phyloP scores from a whole-genome alignment of 2,113 vertebrate species.

The Leptosomus discolor region DNA sequence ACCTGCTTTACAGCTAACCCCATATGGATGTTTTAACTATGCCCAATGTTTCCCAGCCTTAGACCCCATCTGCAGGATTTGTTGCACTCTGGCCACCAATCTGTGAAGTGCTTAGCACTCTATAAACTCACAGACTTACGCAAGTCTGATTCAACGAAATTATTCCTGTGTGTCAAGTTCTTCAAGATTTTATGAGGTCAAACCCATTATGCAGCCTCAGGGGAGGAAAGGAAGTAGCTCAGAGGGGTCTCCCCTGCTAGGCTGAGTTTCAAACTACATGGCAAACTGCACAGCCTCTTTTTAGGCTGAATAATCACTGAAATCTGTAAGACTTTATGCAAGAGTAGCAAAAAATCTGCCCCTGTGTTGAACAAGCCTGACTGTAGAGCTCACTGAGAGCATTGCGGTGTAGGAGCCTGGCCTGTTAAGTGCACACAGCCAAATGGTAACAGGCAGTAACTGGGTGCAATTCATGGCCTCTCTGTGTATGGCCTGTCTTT shows the following conservation, averaged over 20 bases:
- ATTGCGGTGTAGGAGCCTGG: neutral
- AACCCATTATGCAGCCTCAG: neutral
- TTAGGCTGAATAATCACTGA: neutral
- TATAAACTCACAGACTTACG: neutral
- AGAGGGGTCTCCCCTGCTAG: neutral
- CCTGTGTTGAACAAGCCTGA: neutral
- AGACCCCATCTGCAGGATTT: neutral
- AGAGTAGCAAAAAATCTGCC: neutral
- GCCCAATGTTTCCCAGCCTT: neutral
- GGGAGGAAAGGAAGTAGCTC: neutral
- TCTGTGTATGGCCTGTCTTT: neutral
- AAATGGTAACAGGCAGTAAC: rapidly evolving
- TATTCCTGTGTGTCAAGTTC: neutral
- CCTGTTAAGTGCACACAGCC: rapidly evolving
- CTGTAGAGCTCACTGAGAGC: neutral
- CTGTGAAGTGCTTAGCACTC: neutral
- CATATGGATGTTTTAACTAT: neutral
- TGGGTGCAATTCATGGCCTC: rapidly evolving
- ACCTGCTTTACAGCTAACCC: neutral
- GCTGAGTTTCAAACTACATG: neutral
- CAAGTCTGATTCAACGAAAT: neutral
- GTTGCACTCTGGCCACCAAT: neutral
- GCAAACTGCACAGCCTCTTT: neutral
- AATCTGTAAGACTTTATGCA: neutral
- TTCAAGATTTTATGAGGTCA: neutral